Evolutionary conservation across 2,888 invertebrate genomes (phyloP), one percentile per base, ranked within the genome.

Genomic region (Drosophila mercatorum): DNA sequence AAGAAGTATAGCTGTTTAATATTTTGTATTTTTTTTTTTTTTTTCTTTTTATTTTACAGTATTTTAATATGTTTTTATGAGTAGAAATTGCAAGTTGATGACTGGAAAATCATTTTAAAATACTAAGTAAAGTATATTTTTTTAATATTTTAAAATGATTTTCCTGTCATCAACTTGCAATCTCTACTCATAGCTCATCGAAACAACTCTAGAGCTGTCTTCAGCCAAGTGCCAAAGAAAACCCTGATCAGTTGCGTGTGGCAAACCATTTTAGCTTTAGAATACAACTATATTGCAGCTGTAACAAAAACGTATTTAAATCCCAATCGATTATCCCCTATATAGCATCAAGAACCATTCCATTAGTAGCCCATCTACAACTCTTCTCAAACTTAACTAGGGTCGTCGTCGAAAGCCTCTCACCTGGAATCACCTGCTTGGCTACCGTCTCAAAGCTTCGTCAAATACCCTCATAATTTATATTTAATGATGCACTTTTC

Each of bases 401-500:
- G 44, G 43, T 65, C 52, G 26, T 61, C 36, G 2, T 2, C 7
- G 40, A 38, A 6, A 40, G 34, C 2, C 41, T 36, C 28, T 43
- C 22, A 22, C 22, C 6, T 22, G 43, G 43, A 52, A 3, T 47
- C 62, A 76, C 61, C 73, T 73, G 55, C 47, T 57, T 68, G 60
- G 88, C 83, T 88, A 83, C 88, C 72, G 88, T 82, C 61, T 79
- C 58, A 56, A 51, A 67, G 56, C 52, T 57, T 53, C 47, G 57
- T 59, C 72, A 44, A 60, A 76, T 56, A 70, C 84, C 89, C 84
- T 75, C 84, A 83, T 84, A 89, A 89, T 87, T 84, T 86, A 74
- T 81, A 76, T 87, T 83, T 89, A 84, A 89, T 87, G 87, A 84
- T 86, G 75, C 70, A 63, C 73, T 76, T 74, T 76, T 66, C 72